These are phyloP conservation scores for Odontocerum albicorne DNA, from an alignment of 2,888 invertebrate species.

Conservation along the genomic window DNA sequence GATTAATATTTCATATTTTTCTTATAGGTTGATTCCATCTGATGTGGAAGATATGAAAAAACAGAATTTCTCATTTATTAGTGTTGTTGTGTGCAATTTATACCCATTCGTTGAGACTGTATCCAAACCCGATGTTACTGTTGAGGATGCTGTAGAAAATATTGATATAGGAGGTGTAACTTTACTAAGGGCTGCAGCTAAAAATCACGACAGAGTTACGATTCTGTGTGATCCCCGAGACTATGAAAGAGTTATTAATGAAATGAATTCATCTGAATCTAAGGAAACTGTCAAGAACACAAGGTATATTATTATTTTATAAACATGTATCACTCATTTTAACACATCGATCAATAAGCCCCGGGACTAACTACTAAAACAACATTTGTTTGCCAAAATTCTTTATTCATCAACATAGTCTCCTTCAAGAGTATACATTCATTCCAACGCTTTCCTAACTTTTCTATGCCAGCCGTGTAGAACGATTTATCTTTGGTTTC, in stretches of 20 bases:
- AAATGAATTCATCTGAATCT: constrained; percentile 63
- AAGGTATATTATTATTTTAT: too few species aligned
- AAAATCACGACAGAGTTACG: constrained; percentile 94
- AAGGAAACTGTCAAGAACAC: constrained; percentile 74
- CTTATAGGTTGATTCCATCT: constrained; percentile 67
- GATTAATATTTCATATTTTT: constrained; percentile 30
- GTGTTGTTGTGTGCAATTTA: constrained; percentile 93
- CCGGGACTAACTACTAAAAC: too few species aligned
- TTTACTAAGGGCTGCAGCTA: constrained; percentile 91
- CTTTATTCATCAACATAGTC: too few species aligned
- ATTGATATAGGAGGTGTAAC: constrained; percentile 98
- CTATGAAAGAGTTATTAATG: constrained; percentile 74
- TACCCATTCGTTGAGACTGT: constrained; percentile 94
- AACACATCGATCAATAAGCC: too few species aligned
- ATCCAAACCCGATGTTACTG: constrained; percentile 74
- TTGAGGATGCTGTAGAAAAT: constrained; percentile 91
- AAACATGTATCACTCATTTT: too few species aligned
- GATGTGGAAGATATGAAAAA: constrained; percentile 81
- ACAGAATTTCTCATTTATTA: constrained; percentile 78
- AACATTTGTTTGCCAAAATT: too few species aligned
- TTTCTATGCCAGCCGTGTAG: too few species aligned
- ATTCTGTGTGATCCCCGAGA: constrained; percentile 91
- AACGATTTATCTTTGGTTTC: too few species aligned
- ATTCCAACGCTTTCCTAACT: too few species aligned
- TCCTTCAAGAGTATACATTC: too few species aligned